Evolutionary conservation across 2,888 invertebrate species (phyloP).

Genomic region (Drosophila merina): DNA sequence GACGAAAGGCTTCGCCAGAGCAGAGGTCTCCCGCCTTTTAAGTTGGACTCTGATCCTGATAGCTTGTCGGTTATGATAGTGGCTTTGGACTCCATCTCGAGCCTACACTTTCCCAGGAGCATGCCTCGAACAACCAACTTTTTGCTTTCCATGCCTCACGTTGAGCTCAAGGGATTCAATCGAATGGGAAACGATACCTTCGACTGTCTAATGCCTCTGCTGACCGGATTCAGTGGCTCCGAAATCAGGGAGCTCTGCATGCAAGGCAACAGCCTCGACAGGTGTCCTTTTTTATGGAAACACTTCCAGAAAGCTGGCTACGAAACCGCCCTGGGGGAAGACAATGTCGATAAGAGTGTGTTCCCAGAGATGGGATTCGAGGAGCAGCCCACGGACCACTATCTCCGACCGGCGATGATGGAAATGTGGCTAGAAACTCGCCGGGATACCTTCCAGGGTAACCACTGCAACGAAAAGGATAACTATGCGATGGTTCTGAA

Average conservation of each 20-base stretch:
- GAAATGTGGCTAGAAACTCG: slow-evolving; percentile 86
- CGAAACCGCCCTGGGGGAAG: slow-evolving; percentile 91
- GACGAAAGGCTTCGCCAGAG: background rate
- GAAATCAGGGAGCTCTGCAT: background rate
- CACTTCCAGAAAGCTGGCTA: slow-evolving; percentile 85
- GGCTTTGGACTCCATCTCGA: slow-evolving; percentile 29
- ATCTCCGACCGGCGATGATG: slow-evolving; percentile 88
- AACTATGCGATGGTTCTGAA: slow-evolving; percentile 32
- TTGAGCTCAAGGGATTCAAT: slow-evolving; percentile 26
- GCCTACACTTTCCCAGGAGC: slow-evolving; percentile 21
- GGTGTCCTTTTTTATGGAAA: slow-evolving; percentile 35
- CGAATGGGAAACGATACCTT: slow-evolving; percentile 15
- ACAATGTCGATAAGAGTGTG: slow-evolving; percentile 88
- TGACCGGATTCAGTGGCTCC: slow-evolving; percentile 14
- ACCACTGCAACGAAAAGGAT: slow-evolving; percentile 38
- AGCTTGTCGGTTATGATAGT: slow-evolving; percentile 33
- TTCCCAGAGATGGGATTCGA: slow-evolving; percentile 88
- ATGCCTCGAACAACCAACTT: slow-evolving; percentile 19
- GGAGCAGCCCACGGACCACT: slow-evolving; percentile 90
- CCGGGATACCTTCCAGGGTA: background rate
- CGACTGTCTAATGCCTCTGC: slow-evolving; percentile 23
- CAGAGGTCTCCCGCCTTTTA: background rate
- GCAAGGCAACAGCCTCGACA: slow-evolving; percentile 2
- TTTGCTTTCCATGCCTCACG: slow-evolving; percentile 22
- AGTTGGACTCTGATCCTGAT: background rate